These are phyloP conservation scores for Tyrannus savana DNA, from an alignment of 2,113 vertebrate species.

Conservation along the genomic window DNA sequence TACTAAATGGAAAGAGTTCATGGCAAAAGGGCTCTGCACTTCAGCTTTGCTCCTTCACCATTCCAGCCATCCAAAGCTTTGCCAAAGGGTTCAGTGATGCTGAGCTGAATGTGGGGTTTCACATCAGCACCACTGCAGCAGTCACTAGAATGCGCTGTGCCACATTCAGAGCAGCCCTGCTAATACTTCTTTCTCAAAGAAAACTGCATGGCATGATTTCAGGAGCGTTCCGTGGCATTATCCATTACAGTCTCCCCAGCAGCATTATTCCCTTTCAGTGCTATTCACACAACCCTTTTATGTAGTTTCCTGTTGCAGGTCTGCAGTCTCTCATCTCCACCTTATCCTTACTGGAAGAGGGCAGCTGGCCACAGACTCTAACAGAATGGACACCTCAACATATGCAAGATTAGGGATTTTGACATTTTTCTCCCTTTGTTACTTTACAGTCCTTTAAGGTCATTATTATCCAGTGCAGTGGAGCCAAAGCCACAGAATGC, in stretches of 20 bases:
- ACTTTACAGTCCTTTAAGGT: not conserved
- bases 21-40: not conserved
- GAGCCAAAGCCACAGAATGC: not conserved
- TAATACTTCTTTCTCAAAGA: not conserved
- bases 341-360: not conserved
- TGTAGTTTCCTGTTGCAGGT: not conserved
- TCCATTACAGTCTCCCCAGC: not conserved
- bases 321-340: not conserved
- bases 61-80: not conserved
- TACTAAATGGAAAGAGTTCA: not conserved
- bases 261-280: not conserved
- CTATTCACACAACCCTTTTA: not conserved
- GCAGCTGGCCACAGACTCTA: not conserved
- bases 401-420: not conserved
- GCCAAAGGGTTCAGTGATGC: not conserved
- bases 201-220: conserved; percentile 6
- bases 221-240: not conserved
- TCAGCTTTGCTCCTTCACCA: not conserved
- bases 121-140: conserved; percentile 17
- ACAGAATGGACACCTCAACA: not conserved
- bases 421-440: not conserved
- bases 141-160: not conserved
- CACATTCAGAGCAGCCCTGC: not conserved
- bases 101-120: not conserved
- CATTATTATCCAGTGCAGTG: not conserved